Conservation (phyloP, 2,113 vertebrate species). For the Dipodomys stephensi region DNA sequence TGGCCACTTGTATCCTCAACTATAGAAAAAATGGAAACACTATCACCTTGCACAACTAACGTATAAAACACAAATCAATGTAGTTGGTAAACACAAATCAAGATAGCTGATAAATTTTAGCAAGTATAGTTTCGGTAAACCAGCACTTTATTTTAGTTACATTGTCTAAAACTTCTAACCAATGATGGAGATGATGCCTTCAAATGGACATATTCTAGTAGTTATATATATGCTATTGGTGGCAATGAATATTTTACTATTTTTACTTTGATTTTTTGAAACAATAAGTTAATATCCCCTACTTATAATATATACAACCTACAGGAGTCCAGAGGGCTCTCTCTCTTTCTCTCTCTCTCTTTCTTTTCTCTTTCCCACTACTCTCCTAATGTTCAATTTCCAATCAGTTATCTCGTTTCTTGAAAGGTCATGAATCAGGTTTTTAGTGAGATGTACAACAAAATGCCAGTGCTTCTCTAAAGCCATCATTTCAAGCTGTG, state of each 20-base stretch:
- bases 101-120: background rate
- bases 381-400: background rate
- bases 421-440: background rate
- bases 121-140: background rate
- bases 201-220: background rate
- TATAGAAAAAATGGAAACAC: background rate
- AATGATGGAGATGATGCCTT: background rate
- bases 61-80: background rate
- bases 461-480: background rate
- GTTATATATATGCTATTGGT: background rate
- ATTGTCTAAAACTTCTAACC: background rate
- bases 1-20: background rate
- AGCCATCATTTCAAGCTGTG: background rate
- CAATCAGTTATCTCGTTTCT: background rate
- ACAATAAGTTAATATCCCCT: background rate
- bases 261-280: background rate
- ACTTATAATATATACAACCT: too few relatives aligned
- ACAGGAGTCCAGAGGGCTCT: background rate
- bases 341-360: too few relatives aligned
- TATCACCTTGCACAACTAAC: background rate
- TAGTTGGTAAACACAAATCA: background rate
- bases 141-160: background rate
- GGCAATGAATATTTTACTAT: background rate
- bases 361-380: background rate
- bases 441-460: background rate